Conservation (phyloP, 2,113 vertebrate species). For the Passer montanus region DNA sequence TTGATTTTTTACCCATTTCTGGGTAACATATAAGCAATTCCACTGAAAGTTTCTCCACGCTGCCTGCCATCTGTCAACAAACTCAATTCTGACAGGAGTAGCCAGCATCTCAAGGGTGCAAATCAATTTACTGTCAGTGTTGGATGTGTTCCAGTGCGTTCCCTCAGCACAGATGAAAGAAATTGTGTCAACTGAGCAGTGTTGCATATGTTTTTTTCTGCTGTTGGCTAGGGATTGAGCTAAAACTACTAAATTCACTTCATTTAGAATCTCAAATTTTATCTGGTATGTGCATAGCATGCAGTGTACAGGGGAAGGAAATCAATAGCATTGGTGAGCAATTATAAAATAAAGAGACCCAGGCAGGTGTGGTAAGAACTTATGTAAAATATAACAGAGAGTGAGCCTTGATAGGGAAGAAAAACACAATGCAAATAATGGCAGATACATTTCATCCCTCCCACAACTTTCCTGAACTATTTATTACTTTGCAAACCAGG, state of each 20-base stretch:
- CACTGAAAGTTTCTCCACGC: constrained; percentile 44
- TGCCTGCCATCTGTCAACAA: constrained; percentile 65
- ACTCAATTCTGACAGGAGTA: constrained; percentile 66
- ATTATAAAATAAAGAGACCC: not conserved
- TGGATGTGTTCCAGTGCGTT: constrained; percentile 69
- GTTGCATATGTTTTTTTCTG: constrained; percentile 68
- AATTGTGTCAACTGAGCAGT: constrained; percentile 62
- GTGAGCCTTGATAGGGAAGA: not conserved
- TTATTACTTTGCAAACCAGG: not conserved
- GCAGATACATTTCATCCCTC: not conserved
- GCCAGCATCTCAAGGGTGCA: constrained; percentile 70
- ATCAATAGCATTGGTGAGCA: not conserved
- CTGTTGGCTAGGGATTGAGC: constrained; percentile 28
- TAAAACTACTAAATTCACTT: constrained; percentile 39
- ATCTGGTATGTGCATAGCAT: not conserved
- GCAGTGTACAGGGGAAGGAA: not conserved
- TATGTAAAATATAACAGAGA: not conserved
- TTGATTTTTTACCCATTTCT: constrained; percentile 37
- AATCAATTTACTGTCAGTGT: constrained; percentile 70
- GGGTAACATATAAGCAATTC: constrained; percentile 44
- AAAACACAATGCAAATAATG: not conserved
- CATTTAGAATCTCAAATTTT: constrained; percentile 9
- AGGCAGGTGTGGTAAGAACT: not conserved
- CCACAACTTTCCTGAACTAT: not conserved
- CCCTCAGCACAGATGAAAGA: constrained; percentile 60